phyloP scores from a whole-genome alignment of 2,888 invertebrate genomes.

The Catocala nupta region DNA sequence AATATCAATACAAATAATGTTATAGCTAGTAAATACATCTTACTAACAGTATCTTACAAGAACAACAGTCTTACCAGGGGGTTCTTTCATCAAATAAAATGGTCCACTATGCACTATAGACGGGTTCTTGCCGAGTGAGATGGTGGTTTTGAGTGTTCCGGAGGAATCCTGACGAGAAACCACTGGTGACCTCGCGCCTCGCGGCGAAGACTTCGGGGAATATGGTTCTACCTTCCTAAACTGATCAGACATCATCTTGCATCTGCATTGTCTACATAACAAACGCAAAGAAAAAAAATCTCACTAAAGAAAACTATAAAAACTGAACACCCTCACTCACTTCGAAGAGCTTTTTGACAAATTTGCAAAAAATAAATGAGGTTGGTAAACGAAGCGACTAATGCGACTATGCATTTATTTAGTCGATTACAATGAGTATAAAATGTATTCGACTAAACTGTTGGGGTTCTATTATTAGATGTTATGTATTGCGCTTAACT shows the following conservation, averaged over 20 bases:
- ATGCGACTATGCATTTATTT: slow-evolving; percentile 6
- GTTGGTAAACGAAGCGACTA: slow-evolving; percentile 21
- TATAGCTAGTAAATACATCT: slow-evolving; percentile 38
- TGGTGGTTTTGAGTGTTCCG: slow-evolving; percentile 98
- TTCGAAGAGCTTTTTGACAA: slow-evolving; percentile 66
- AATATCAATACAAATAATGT: slow-evolving; percentile 42
- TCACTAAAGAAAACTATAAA: slow-evolving; percentile 76
- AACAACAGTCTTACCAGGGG: slow-evolving; percentile 89
- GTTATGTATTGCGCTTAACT: no score
- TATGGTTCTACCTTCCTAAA: slow-evolving; percentile 97
- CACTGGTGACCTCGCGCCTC: slow-evolving; percentile 97
- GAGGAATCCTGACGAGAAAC: slow-evolving; percentile 98
- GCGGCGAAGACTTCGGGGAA: slow-evolving; percentile 97
- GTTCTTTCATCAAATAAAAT: slow-evolving; percentile 99
- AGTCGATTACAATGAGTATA: slow-evolving; percentile 27
- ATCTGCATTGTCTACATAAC: slow-evolving; percentile 84
- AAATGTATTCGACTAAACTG: not conserved
- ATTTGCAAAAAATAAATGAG: slow-evolving; percentile 54
- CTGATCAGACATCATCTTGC: slow-evolving; percentile 97
- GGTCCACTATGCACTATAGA: slow-evolving; percentile 99
- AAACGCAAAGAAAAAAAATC: slow-evolving; percentile 73
- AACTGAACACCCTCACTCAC: slow-evolving; percentile 66
- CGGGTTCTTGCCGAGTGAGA: slow-evolving; percentile 98
- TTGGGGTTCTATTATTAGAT: not conserved
- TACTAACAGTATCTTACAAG: not conserved